phyloP scores from a whole-genome alignment of 2,888 invertebrate genomes.

The Macroteleia sp. region DNA sequence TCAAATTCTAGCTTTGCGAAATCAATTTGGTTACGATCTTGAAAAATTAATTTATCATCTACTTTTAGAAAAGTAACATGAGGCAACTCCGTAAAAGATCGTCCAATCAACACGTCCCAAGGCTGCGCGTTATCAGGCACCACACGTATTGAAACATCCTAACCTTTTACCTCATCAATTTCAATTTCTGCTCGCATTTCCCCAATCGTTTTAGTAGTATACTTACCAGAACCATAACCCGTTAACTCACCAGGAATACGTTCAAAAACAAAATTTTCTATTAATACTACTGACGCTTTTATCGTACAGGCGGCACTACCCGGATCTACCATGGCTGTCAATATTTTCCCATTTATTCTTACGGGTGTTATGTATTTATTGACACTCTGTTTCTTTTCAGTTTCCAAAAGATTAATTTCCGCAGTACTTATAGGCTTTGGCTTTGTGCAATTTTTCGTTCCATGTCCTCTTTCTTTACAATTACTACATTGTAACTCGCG shows the following conservation, averaged over 20 bases:
- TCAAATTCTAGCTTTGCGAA: not conserved
- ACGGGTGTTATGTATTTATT: too few relatives aligned
- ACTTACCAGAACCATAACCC: conserved; percentile 34
- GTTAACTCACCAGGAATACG: conserved; percentile 13
- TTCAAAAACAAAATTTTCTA: conserved; percentile 4
- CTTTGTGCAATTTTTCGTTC: not conserved
- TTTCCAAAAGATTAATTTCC: too few relatives aligned
- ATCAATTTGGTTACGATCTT: not conserved
- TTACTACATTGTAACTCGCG: not conserved
- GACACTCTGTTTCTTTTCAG: too few relatives aligned
- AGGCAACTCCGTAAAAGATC: conserved; percentile 27
- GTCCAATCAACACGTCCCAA: conserved; percentile 21
- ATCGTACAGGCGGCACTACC: conserved; percentile 1
- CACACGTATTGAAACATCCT: conserved; percentile 2
- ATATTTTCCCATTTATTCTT: not conserved
- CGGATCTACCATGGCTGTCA: not conserved
- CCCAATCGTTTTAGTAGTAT: conserved; percentile 38
- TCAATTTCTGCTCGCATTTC: not conserved
- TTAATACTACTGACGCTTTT: not conserved
- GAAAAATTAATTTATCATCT: conserved; percentile 26
- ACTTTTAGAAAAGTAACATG: conserved; percentile 31
- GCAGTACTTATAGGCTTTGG: not conserved
- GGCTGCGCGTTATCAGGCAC: conserved; percentile 36
- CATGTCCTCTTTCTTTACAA: conserved; percentile 27
- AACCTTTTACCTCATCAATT: not conserved